Evolutionary conservation across 2,888 invertebrate species (phyloP), one percentile per base, ranked within the genome.

Genomic region (Acleris laterana): DNA sequence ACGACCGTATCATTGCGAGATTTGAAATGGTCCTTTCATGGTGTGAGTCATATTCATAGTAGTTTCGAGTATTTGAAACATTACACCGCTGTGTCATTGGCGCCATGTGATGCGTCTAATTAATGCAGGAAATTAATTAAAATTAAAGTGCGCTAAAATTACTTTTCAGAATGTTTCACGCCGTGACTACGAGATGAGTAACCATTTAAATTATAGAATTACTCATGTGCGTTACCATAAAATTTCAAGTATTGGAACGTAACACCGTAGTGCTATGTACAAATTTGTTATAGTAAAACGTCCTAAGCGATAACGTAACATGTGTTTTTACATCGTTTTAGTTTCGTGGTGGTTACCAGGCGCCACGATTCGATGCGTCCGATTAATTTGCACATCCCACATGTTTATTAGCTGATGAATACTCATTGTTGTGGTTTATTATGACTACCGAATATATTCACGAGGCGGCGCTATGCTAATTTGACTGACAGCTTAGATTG

Each of bases 301-400:
- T 50, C 49, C 20, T 44, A 60, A 55, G 55, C 5, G 60, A 17
- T 48, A 19, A 25, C 19, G 1, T n/a, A 19, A 7, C 6, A 25
- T 50, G 49, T 50, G 50, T 51, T 56, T 11, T 44, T 65, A 61
- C 13, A 50, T 17, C 44, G n/a, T 50, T 65, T 32, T 56, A 13
- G 17, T 42, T 22, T 22, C 44, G 60, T 13, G 59, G 60, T 17
- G 28, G 7, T n/a, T 7, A 86, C 85, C 72, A 77, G 88, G 89
- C 88, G 89, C 86, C 87, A 74, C 71, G 71, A 74, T 77, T 84
- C 83, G 82, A 85, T 84, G 82, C 74, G 72, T 80, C 76, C 81
- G 83, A 88, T 89, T 88, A 84, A 84, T 89, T 84, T 80, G 82
- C 81, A 81, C 82, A 75, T 76, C 76, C 76, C 73, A 75, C 77